phyloP scores from a whole-genome alignment of 2,888 invertebrate genomes.

The Ormyrus labotus region DNA sequence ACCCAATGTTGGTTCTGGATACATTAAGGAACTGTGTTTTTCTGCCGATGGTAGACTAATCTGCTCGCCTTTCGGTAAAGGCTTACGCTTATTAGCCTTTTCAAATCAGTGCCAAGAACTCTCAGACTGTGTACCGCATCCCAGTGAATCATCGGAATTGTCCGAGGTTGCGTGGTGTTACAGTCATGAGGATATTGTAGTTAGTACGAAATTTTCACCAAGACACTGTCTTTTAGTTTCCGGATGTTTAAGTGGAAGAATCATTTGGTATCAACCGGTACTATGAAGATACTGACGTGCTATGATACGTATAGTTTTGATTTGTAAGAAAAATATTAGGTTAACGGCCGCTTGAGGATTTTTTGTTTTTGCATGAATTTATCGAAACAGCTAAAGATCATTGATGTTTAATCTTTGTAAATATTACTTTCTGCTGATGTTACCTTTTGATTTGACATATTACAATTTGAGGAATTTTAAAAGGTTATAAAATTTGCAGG shows the following conservation, averaged over 20 bases:
- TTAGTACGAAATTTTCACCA: slow-evolving; percentile 94
- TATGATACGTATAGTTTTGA: slow-evolving; percentile 43
- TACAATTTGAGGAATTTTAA: no score
- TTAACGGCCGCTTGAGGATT: slow-evolving; percentile 32
- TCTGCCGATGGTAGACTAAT: slow-evolving; percentile 93
- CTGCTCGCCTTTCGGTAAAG: slow-evolving; percentile 92
- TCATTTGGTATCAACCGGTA: slow-evolving; percentile 92
- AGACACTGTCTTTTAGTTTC: slow-evolving; percentile 90
- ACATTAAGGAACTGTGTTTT: slow-evolving; percentile 94
- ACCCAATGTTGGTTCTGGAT: slow-evolving; percentile 92
- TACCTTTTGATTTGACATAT: slow-evolving; percentile 16
- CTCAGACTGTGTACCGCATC: slow-evolving; percentile 81
- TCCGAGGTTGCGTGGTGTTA: slow-evolving; percentile 83
- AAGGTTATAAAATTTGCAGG: background rate
- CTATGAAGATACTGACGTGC: slow-evolving; percentile 62
- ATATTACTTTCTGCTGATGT: background rate
- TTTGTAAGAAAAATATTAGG: background rate
- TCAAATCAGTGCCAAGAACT: slow-evolving; percentile 87
- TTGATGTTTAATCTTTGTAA: no score
- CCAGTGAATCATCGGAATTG: slow-evolving; percentile 76
- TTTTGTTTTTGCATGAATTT: slow-evolving; percentile 12
- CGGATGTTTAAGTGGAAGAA: slow-evolving; percentile 91
- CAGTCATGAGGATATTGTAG: slow-evolving; percentile 89
- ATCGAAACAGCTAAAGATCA: no score
- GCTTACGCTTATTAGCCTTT: slow-evolving; percentile 90